phyloP scores from a whole-genome alignment of 2,888 invertebrate genomes.

The Parthenolecanium corni region DNA sequence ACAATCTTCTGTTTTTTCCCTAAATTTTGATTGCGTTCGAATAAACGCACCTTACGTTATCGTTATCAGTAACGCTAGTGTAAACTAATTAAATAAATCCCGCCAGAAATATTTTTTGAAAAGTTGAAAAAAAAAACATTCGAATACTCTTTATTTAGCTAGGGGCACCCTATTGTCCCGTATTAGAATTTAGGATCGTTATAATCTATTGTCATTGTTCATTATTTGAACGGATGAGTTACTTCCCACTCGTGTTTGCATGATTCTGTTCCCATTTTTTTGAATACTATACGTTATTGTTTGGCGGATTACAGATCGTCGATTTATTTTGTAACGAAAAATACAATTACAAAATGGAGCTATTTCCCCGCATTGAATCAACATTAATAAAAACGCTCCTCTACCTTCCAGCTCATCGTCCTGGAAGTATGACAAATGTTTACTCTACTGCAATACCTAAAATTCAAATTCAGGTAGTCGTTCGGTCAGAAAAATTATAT shows the following conservation, averaged over 20 bases:
- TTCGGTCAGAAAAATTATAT: too few species aligned
- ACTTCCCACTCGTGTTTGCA: slow-evolving; percentile 2
- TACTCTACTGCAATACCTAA: too few species aligned
- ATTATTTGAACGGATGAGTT: slow-evolving; percentile 14
- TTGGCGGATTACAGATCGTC: not conserved
- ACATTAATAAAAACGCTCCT: too few species aligned
- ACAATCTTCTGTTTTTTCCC: too few species aligned
- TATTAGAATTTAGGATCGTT: slow-evolving; percentile 9
- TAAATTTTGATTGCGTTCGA: too few species aligned
- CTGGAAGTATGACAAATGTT: too few species aligned
- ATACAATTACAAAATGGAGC: too few species aligned
- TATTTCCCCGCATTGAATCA: too few species aligned
- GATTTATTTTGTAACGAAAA: too few species aligned
- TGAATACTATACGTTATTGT: not conserved
- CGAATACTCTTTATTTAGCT: not conserved
- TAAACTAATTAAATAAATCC: slow-evolving; percentile 7
- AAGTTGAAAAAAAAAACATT: not conserved
- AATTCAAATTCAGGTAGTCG: too few species aligned
- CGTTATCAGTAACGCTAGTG: slow-evolving; percentile 1
- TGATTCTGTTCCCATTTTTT: not conserved
- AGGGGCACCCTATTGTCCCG: not conserved
- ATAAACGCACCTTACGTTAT: slow-evolving; percentile 1
- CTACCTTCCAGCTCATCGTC: too few species aligned
- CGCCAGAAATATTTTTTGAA: not conserved
- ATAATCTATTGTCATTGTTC: slow-evolving; percentile 23